Evolutionary conservation across 2,888 invertebrate genomes (phyloP).

Genomic region (Campoplex nolae): DNA sequence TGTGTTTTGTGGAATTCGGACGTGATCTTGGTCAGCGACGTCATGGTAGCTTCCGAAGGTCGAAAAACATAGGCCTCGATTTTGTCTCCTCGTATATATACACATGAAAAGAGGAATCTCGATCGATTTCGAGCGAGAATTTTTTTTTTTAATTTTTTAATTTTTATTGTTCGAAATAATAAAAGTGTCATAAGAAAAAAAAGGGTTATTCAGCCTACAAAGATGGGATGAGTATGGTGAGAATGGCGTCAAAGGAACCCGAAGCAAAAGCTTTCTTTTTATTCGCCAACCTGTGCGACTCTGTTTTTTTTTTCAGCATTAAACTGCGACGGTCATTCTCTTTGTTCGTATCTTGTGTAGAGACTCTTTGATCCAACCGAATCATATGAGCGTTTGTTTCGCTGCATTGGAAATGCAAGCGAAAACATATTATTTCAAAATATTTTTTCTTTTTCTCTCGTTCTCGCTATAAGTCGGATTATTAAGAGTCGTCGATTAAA

Average conservation of each 20-base stretch:
- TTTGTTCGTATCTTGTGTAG: background rate
- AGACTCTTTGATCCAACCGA: background rate
- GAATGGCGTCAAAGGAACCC: background rate
- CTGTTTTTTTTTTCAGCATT: background rate
- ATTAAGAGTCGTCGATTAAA: background rate
- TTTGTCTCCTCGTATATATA: background rate
- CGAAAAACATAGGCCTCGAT: background rate
- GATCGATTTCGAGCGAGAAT: background rate
- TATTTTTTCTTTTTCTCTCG: background rate
- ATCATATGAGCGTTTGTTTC: background rate
- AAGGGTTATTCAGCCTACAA: no score
- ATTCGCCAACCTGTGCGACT: background rate
- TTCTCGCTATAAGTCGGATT: background rate
- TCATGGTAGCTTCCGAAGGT: slow-evolving; percentile 3
- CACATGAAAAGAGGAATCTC: background rate
- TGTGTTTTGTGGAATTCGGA: background rate
- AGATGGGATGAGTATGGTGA: background rate
- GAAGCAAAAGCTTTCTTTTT: background rate
- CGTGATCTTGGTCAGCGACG: slow-evolving; percentile 5
- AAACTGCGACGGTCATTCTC: background rate
- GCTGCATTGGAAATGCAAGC: background rate
- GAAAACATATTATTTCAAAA: background rate
- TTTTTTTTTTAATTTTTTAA: background rate
- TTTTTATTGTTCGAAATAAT: background rate
- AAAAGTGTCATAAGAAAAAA: background rate